phyloP scores from a whole-genome alignment of 2,113 vertebrate genomes.

The Tachysurus fulvidraco region DNA sequence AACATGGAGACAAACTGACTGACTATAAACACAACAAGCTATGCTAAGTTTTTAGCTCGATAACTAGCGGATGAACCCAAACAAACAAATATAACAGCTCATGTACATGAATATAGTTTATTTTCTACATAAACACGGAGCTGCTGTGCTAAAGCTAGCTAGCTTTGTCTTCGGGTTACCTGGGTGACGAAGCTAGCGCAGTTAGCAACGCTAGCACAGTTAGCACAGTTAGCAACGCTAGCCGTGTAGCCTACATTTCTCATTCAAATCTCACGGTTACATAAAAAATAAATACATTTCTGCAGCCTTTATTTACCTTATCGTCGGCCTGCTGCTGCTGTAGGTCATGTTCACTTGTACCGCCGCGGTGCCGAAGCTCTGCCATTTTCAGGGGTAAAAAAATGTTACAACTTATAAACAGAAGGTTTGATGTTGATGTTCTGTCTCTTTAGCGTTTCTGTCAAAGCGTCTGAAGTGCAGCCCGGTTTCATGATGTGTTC shows the following conservation, averaged over 20 bases:
- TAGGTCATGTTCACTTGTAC: constrained; percentile 63
- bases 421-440: background rate
- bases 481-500: background rate
- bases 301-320: constrained; percentile 63
- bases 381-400: constrained; percentile 60
- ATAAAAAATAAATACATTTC: background rate
- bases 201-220: constrained; percentile 55
- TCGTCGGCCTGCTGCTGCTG: constrained; percentile 69
- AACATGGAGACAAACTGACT: background rate
- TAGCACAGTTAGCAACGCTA: constrained; percentile 52
- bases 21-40: background rate
- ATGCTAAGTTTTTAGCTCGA: background rate
- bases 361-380: constrained; percentile 74
- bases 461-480: background rate
- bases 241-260: background rate
- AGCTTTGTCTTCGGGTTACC: background rate
- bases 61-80: background rate
- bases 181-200: constrained; percentile 38
- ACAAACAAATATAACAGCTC: background rate
- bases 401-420: background rate
- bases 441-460: background rate
- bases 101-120: background rate
- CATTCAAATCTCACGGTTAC: background rate
- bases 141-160: background rate
- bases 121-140: too few species aligned